Conservation (phyloP, 2,797 vertebrate species). For the Allobates femoralis region DNA sequence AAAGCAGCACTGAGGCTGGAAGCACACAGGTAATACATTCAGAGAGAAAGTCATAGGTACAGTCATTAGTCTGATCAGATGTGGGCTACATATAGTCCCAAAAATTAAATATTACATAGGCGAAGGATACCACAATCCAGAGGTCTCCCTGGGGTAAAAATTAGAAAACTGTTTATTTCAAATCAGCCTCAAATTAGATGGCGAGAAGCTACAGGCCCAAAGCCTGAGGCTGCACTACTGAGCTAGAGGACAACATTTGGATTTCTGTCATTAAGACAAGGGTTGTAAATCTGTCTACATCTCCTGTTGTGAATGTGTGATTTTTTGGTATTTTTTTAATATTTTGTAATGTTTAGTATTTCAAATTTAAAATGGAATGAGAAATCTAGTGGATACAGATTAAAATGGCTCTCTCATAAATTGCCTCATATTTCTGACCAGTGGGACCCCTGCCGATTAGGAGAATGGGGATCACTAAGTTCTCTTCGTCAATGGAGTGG, state of each 20-base stretch:
- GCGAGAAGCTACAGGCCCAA: not conserved
- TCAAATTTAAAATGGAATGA: too few relatives aligned
- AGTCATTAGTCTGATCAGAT: not conserved
- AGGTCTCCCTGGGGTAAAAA: not conserved
- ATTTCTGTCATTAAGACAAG: too few relatives aligned
- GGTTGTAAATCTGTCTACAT: too few relatives aligned
- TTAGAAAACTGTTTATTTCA: not conserved
- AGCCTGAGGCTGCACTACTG: not conserved
- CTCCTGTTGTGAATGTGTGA: too few relatives aligned
- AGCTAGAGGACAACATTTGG: not conserved
- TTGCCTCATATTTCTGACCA: too few relatives aligned
- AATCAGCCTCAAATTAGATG: not conserved
- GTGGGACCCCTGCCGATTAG: too few relatives aligned
- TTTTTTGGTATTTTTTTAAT: too few relatives aligned
- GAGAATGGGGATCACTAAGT: too few relatives aligned
- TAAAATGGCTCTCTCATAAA: too few relatives aligned
- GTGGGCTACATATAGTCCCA: not conserved
- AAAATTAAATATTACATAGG: not conserved
- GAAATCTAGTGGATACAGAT: too few relatives aligned
- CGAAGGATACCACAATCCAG: not conserved
- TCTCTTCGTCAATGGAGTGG: too few relatives aligned
- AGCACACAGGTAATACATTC: conserved; percentile 27
- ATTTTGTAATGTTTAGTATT: too few relatives aligned
- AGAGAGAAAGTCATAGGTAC: not conserved
- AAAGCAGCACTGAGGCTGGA: conserved; percentile 14